Conservation (phyloP, 2,113 vertebrate species). For the Caretta caretta region DNA sequence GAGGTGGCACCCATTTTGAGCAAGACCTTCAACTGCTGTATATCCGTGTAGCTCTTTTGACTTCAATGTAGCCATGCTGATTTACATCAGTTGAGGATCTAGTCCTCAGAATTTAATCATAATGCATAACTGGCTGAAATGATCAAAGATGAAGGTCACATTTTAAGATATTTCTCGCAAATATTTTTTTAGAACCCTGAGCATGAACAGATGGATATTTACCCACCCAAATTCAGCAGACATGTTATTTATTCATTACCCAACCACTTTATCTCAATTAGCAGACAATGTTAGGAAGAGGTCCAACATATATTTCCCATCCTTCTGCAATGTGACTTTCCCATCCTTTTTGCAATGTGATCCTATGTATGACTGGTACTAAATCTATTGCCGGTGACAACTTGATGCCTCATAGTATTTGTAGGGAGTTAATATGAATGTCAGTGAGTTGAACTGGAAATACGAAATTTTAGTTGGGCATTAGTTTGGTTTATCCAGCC, state of each 20-base stretch:
- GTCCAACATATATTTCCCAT: background rate
- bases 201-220: background rate
- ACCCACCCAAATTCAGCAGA: background rate
- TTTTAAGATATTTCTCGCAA: background rate
- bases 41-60: background rate
- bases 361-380: background rate
- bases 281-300: constrained; percentile 1
- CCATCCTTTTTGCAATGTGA: background rate
- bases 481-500: background rate
- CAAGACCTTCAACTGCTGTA: background rate
- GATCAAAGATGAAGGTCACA: background rate
- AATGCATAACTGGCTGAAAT: background rate
- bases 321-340: background rate
- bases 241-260: background rate
- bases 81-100: background rate
- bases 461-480: background rate
- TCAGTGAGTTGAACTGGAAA: background rate
- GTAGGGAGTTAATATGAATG: background rate
- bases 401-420: background rate
- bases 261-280: background rate
- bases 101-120: background rate
- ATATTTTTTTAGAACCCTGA: background rate
- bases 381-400: no score
- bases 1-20: background rate
- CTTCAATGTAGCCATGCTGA: background rate